phyloP scores from a whole-genome alignment of 2,888 invertebrate genomes.

The Drosophila falleni region DNA sequence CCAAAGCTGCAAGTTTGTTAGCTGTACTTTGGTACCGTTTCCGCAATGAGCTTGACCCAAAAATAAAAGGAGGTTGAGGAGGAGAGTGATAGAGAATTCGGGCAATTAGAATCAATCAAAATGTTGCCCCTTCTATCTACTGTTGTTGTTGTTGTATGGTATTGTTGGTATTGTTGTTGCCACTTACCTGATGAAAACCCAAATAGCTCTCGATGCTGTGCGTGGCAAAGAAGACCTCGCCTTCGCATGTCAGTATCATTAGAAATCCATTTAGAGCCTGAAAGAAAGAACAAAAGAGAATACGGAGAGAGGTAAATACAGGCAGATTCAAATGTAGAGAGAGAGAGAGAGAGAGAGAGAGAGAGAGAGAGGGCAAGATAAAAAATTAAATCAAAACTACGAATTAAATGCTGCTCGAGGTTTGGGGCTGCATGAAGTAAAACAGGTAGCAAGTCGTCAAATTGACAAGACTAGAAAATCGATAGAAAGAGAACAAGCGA shows the following conservation, averaged over 20 bases:
- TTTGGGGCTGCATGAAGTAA: conserved; percentile 4
- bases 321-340: background rate
- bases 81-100: conserved; percentile 29
- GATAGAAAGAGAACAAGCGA: conserved; percentile 24
- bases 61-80: conserved; percentile 26
- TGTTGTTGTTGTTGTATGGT: conserved; percentile 18
- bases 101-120: conserved; percentile 79
- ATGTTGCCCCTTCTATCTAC: conserved; percentile 21
- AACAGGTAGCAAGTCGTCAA: conserved; percentile 31
- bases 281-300: conserved; percentile 82
- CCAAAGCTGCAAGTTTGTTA: conserved; percentile 8
- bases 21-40: conserved; percentile 39
- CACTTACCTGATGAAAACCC: conserved; percentile 99
- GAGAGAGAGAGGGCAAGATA: conserved; percentile 9
- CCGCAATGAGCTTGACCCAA: conserved; percentile 70
- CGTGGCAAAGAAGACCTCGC: conserved; percentile 99
- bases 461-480: conserved; percentile 58
- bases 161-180: conserved; percentile 26
- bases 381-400: conserved; percentile 77
- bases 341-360: no score
- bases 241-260: conserved; percentile 99
- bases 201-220: conserved; percentile 99
- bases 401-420: conserved; percentile 66
- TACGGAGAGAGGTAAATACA: conserved; percentile 11
- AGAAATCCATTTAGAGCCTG: conserved; percentile 99